Conservation (phyloP, 2,888 invertebrate species). For the Nymphalis c-album region DNA sequence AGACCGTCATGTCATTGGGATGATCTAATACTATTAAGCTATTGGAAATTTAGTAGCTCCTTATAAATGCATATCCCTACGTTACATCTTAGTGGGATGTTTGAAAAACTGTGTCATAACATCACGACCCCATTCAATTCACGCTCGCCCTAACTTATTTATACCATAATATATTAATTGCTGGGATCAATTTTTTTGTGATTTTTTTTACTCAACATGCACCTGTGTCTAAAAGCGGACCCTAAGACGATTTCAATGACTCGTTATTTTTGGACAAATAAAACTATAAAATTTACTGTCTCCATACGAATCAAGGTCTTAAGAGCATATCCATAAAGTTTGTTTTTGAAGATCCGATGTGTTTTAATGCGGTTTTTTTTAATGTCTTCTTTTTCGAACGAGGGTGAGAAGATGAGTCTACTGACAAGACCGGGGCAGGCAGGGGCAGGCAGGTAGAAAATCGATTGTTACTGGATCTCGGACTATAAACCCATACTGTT, state of each 20-base stretch:
- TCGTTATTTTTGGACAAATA: constrained; percentile 65
- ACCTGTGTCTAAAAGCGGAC: constrained; percentile 67
- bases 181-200: constrained; percentile 57
- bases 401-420: constrained; percentile 66
- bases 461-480: constrained; percentile 64
- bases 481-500: constrained; percentile 28
- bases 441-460: constrained; percentile 68
- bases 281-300: constrained; percentile 35
- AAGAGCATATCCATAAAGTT: background rate
- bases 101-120: background rate
- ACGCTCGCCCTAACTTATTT: constrained; percentile 50
- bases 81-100: background rate
- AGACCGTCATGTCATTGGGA: no score
- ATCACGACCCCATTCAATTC: constrained; percentile 6
- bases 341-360: background rate
- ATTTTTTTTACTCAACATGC: constrained; percentile 56
- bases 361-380: constrained; percentile 45
- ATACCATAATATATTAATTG: constrained; percentile 71
- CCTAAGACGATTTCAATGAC: constrained; percentile 69
- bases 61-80: background rate
- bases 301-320: background rate
- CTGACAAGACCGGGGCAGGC: constrained; percentile 46
- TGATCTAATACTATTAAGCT: no score
- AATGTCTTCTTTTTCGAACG: constrained; percentile 52
- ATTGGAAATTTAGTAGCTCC: background rate